A percentile compares a stretch with the other conserved stretches of the same genome.
Conservation (phyloP, 2,797 vertebrate genomes). For the Myotis findleyi region DNA sequence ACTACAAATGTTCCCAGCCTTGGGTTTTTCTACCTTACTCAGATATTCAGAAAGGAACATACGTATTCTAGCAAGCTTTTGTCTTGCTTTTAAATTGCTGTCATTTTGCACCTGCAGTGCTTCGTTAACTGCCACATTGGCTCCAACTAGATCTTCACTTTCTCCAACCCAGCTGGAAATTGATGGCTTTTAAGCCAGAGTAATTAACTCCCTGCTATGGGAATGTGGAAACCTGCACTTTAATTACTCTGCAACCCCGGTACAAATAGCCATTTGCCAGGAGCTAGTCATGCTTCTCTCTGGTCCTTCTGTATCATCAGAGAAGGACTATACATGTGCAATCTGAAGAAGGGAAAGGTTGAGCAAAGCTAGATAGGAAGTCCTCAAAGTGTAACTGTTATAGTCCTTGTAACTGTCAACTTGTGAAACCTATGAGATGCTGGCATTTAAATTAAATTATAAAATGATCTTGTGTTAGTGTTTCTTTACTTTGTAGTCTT, state of each 20-base stretch:
- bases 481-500: not conserved
- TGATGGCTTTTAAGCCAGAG: constrained; percentile 45
- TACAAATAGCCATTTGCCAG: constrained; percentile 20
- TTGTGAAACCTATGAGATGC: not conserved
- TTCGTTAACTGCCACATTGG: constrained; percentile 59
- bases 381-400: not conserved
- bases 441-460: constrained; percentile 1
- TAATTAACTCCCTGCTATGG: constrained; percentile 57
- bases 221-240: constrained; percentile 38
- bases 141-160: constrained; percentile 37
- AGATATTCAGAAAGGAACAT: not conserved
- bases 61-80: not conserved
- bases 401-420: not conserved
- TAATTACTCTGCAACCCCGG: constrained; percentile 39
- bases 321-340: not conserved
- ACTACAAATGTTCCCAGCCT: not conserved
- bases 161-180: constrained; percentile 38
- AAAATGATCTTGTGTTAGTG: not conserved
- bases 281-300: not conserved
- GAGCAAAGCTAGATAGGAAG: not conserved
- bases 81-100: constrained; percentile 47
- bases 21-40: constrained; percentile 8
- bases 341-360: not conserved
- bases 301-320: not conserved
- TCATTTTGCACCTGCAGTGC: constrained; percentile 55